Evolutionary conservation across 2,888 invertebrate genomes (phyloP), one percentile per base, ranked within the genome.

Genomic region (Alitta virens): DNA sequence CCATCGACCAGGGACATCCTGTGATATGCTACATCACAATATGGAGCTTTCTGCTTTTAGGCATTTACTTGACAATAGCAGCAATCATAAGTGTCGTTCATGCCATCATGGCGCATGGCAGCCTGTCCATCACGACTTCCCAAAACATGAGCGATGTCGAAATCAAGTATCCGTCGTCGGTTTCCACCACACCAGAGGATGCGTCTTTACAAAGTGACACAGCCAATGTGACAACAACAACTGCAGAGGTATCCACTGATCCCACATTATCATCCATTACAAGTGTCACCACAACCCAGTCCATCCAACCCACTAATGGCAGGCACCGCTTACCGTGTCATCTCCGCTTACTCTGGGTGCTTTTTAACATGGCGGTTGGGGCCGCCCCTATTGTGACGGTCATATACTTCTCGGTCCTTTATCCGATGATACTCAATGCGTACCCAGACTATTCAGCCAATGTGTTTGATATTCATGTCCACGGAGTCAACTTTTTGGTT

Each of bases 401-500:
- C 12, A 53, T 60, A 2, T 60, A 60, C 43, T 60, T 60, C 54
- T 54, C 42, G 25, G 54, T 60, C 7, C 53, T 60, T 9, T 60
- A 52, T 54, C 60, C 60, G 9, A 54, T 54, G 40, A 25, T 60
- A 7, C 3, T 26, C 14, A 52, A 26, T 3, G 26, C 40, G 25
- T 24, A 60, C 33, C 60, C 60, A 12, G 52, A 38, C 26, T 60
- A 53, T 33, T 21, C 21, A 18, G 26, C 60, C 16, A 40, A 27
- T 14, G 33, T 46, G n/a, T 46, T 60, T 23, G 60, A 60, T 25
- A 25, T 60, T 14, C 52, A 60, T 33, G 52, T 60, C n/a, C 60
- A 60, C 26, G 60, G 43, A 16, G 43, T 60, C 12, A 65, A 65
- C 56, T 54, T 59, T n/a, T 23, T 63, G 1, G 40, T 65, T 50